Evolutionary conservation across 1,140 invertebrate genomes (phyloP), one percentile per base, ranked within the genome.

Genomic region (Pristionchus pacificus): DNA sequence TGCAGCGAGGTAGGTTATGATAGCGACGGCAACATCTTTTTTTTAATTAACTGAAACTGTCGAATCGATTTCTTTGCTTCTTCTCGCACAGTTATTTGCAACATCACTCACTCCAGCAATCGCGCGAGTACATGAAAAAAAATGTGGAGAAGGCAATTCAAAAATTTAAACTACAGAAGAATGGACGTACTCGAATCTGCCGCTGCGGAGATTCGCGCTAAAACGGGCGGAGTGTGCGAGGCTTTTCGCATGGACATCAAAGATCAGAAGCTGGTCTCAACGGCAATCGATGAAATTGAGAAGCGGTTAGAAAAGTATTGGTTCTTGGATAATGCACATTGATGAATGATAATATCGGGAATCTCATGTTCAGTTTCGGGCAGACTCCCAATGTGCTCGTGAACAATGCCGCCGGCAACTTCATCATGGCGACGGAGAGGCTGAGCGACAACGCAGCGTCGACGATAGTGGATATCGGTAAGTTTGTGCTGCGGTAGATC

Each of bases 361-460:
- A n/a, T n/a, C n/a, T n/a, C n/a, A n/a, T n/a, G n/a, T 19, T 6
- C 19, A 49, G 38, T 10, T 49, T 49, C 38, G 38, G 38, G 6
- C 38, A 49, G 38, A 78, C 88, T 14, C 88, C 88, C 14, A 82
- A 85, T 65, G 79, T 88, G 19, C 74, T 88, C 32, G 84, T 89
- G n/a, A 89, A 89, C 78, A 89, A 88, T 80, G 88, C 88, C 60
- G 88, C 88, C 30, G 88, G 88, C 14, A 89, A 89, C 72, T 89
- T 89, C 75, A 86, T 89, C 64, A 85, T 85, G 3, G 88, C 88
- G 6, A 84, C 87, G 24, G 87, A 88, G 75, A 79, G 85, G 57
- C 80, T 88, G 0, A 87, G 87, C 3, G 70, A 85, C 1, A 88
- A 89, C 83, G 88, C 86, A 10, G 88, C 85, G 79, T 85, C 83